These are phyloP conservation scores for Muntiacus reevesi DNA, from an alignment of 2,113 vertebrate genomes.

Conservation along the genomic window DNA sequence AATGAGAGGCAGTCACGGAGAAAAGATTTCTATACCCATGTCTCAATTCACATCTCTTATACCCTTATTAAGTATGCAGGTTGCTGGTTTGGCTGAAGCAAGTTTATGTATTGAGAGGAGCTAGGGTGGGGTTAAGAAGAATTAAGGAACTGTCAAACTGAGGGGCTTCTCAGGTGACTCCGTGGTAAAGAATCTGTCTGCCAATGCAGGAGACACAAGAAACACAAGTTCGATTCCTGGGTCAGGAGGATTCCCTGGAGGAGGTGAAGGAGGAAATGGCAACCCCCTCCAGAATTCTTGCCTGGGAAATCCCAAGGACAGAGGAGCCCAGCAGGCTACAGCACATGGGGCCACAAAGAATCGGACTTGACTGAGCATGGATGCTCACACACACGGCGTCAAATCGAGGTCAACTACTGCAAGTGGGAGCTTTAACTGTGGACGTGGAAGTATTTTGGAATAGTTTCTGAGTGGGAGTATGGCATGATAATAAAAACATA, in stretches of 20 bases:
- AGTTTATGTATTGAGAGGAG: not conserved
- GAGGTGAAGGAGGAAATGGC: not conserved
- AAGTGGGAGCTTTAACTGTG: not conserved
- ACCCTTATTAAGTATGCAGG: not conserved
- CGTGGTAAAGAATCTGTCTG: not conserved
- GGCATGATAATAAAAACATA: not conserved
- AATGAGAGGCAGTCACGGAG: not conserved
- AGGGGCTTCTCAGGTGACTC: not conserved
- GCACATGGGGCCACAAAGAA: rapidly evolving
- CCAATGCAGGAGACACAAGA: not conserved
- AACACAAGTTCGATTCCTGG: not conserved
- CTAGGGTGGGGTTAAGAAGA: not conserved
- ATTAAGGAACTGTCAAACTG: not conserved
- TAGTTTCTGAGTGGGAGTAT: not conserved
- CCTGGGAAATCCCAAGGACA: not conserved
- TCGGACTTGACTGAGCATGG: rapidly evolving
- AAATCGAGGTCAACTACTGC: no score
- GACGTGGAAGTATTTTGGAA: not conserved
- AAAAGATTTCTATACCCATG: not conserved
- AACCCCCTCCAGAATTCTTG: not conserved
- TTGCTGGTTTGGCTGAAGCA: not conserved
- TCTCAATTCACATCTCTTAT: not conserved
- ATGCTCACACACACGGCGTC: rapidly evolving
- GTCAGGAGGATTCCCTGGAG: not conserved
- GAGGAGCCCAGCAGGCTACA: not conserved